These are phyloP conservation scores for Achatina immaculata DNA, from an alignment of 1,140 invertebrate species.

Conservation along the genomic window DNA sequence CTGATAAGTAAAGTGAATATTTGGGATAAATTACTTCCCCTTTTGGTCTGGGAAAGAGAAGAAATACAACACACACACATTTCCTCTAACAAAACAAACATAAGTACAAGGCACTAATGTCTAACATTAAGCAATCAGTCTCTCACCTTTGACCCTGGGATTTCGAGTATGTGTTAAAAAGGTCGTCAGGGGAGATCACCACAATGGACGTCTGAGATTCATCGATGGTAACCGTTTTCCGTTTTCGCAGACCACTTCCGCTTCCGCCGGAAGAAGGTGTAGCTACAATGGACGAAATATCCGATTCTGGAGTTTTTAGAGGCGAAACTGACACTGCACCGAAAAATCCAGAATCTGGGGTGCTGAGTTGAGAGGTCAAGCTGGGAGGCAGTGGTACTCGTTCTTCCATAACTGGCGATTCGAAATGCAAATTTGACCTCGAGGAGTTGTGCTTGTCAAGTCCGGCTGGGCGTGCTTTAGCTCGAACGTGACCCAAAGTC, in stretches of 20 bases:
- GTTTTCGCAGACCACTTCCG: constrained; percentile 3
- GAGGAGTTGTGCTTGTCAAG: background rate
- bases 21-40: too few relatives aligned
- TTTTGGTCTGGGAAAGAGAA: too few relatives aligned
- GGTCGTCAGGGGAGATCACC: constrained; percentile 38
- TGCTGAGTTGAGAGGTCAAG: background rate
- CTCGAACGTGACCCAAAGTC: background rate
- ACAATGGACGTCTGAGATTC: constrained; percentile 37
- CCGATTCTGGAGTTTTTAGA: constrained; percentile 32
- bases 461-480: background rate
- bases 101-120: too few relatives aligned
- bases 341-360: constrained; percentile 31
- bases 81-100: too few relatives aligned
- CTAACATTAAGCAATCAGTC: too few relatives aligned
- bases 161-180: constrained; percentile 35
- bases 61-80: too few relatives aligned
- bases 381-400: background rate
- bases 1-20: too few relatives aligned
- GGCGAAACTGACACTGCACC: background rate
- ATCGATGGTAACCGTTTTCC: constrained; percentile 36
- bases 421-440: background rate
- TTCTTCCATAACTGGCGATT: background rate
- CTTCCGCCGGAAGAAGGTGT: constrained; percentile 25
- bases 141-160: constrained; percentile 18
- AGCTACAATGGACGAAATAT: background rate